Conservation (phyloP, 2,888 invertebrate species). For the Eutolmus rufibarbis region DNA sequence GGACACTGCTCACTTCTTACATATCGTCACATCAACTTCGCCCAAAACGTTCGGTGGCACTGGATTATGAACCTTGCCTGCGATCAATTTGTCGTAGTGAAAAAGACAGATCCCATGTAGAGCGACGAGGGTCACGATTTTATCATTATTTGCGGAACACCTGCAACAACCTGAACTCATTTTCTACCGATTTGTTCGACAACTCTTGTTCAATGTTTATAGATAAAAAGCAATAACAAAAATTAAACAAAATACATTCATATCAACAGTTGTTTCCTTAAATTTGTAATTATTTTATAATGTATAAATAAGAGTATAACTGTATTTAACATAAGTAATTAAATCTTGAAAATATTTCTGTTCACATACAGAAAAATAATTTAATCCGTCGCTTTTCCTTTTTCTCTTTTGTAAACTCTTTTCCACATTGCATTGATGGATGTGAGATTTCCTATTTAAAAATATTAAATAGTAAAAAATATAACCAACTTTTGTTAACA, state of each 20-base stretch:
- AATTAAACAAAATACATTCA: neutral
- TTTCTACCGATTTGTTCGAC: slow-evolving; percentile 65
- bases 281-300: neutral
- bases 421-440: neutral
- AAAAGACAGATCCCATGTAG: slow-evolving; percentile 64
- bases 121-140: slow-evolving; percentile 77
- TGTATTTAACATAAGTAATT: neutral
- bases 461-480: neutral
- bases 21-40: slow-evolving; percentile 52
- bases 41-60: slow-evolving; percentile 66
- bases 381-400: slow-evolving; percentile 48
- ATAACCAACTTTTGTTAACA: neutral
- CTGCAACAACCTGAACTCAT: slow-evolving; percentile 62
- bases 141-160: slow-evolving; percentile 78
- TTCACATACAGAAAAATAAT: slow-evolving; percentile 49
- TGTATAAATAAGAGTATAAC: neutral
- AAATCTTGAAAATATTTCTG: slow-evolving; percentile 34
- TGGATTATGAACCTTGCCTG: slow-evolving; percentile 76
- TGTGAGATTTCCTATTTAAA: neutral
- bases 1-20: neutral
- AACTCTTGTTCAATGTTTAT: slow-evolving; percentile 63
- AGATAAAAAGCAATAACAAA: neutral
- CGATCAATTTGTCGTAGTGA: slow-evolving; percentile 76
- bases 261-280: neutral
- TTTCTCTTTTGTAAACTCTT: slow-evolving; percentile 42